Base-by-base conservation (phyloP, 2,888 invertebrate genomes). In the Melieria picta region DNA sequence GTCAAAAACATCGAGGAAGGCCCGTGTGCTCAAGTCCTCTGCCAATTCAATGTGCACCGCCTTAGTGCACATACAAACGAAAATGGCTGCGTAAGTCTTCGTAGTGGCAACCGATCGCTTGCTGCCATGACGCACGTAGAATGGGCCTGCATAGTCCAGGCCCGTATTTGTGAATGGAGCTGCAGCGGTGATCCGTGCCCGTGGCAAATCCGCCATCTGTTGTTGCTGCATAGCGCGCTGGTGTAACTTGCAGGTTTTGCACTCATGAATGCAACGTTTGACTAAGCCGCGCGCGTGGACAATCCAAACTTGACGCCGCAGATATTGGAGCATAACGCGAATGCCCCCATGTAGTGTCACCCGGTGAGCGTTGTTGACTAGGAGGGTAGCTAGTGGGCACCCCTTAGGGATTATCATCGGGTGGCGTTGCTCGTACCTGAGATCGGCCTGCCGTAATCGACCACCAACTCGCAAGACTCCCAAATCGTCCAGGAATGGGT, bases 41-140 rank as follows among this genome's bases (percentile, higher is more conserved):
- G 68, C 67, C 10, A 71, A 62, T 47, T 72, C 72, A 13, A 72
- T 69, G 48, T 72, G 69, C 11, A 69, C 69, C 43, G 70, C 70
- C 30, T 70, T 73, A 9, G 70, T 70, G 9, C 46, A 57, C 73
- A 70, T 65, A 67, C 42, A 70, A 9, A 50, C 30, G 52, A 62
- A 62, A 11, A 62, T 62, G 0, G 30, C 64, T 4, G 16, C 64
- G 50, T 50, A 64, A 7, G 64, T 50, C 48, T 63, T 64, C 6
- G 50, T 50, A 5, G 64, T 50, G 4, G 50, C 48, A 50, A 4
- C 45, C 11, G 10, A 43, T 7, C 62, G 62, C 16, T 48, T 50
- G 5, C 52, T 7, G 4, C 63, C 4, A 10, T 7, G 13, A 16
- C 47, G 61, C 7, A 61, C 43, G 61, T 42, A 42, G 61, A 61